Evolutionary conservation across 2,888 invertebrate species (phyloP), one percentile per base, ranked within the genome.

Genomic region (Galerucella pusilla): DNA sequence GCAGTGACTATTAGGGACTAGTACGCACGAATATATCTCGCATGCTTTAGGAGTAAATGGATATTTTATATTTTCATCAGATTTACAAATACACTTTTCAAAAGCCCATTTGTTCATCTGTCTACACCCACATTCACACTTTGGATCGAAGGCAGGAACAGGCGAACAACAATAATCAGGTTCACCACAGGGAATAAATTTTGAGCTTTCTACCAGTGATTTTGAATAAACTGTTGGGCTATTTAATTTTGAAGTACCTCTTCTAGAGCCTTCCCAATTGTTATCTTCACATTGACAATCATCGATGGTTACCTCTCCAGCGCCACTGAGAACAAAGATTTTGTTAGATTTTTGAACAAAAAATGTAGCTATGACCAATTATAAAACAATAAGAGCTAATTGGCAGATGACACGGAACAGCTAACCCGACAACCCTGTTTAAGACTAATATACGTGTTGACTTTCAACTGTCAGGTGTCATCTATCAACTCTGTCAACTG

Each of bases 161-260:
- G 4, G 12, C 49, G 49, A 52, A 52, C 52, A 52, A n/a, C n/a
- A 4, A n/a, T n/a, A 52, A n/a, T 52, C 52, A n/a, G 52, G n/a
- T 52, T 52, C 52, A 52, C n/a, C 52, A n/a, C 52, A 52, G 7
- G 52, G n/a, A 52, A 52, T 7, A 42, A 42, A 42, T 42, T 42
- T 42, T 1, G 35, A 16, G 16, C 16, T 20, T 20, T 57, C 16
- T 9, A 57, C 16, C 12, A 49, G 14, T 12, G 12, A 57, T 57
- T 57, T 57, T 16, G 16, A 20, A 20, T 11, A 57, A 52, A n/a
- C 52, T 52, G n/a, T 52, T 52, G 52, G 52, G 52, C n/a, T 52
- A n/a, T 52, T 52, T 52, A 52, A 52, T 52, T 14, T 52, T 52
- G 52, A n/a, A 20, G 57, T 57, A 57, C 57, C 57, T 57, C 57